Evolutionary conservation across 2,797 vertebrate genomes (phyloP).

Genomic region (Sebastes oblongus): DNA sequence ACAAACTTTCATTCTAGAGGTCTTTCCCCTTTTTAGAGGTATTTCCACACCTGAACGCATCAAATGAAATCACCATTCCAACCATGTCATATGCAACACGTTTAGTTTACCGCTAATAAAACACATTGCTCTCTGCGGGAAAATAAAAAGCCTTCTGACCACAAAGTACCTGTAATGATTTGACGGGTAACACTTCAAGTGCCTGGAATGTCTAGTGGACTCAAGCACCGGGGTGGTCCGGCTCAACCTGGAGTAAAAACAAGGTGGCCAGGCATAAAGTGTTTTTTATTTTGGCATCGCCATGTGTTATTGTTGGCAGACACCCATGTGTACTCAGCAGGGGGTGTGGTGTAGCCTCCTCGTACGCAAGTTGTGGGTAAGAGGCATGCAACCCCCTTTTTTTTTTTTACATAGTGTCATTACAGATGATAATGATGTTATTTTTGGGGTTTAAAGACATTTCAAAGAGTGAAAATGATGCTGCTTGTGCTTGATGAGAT

Average conservation of each 20-base stretch:
- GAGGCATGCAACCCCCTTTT: conserved; percentile 23
- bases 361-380: conserved; percentile 27
- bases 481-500: conserved; percentile 23
- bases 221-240: conserved; percentile 65
- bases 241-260: conserved; percentile 56
- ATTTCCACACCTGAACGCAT: not conserved
- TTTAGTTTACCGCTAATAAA: conserved; percentile 24
- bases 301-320: conserved; percentile 73
- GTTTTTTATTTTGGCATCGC: conserved; percentile 64
- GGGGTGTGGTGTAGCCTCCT: conserved; percentile 47
- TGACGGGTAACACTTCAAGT: conserved; percentile 61
- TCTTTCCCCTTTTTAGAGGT: conserved; percentile 10
- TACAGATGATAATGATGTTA: conserved; percentile 31
- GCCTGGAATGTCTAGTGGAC: conserved; percentile 54
- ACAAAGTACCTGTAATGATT: conserved; percentile 58
- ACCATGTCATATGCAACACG: not conserved
- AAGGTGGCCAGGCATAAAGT: conserved; percentile 57
- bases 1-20: conserved; percentile 6
- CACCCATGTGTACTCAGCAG: conserved; percentile 52
- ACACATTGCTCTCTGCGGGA: not conserved
- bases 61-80: not conserved
- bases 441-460: conserved; percentile 39
- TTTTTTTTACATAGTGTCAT: not conserved
- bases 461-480: conserved; percentile 1
- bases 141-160: conserved; percentile 35